Conservation (phyloP, 2,113 vertebrate species). For the Erinaceus europaeus region DNA sequence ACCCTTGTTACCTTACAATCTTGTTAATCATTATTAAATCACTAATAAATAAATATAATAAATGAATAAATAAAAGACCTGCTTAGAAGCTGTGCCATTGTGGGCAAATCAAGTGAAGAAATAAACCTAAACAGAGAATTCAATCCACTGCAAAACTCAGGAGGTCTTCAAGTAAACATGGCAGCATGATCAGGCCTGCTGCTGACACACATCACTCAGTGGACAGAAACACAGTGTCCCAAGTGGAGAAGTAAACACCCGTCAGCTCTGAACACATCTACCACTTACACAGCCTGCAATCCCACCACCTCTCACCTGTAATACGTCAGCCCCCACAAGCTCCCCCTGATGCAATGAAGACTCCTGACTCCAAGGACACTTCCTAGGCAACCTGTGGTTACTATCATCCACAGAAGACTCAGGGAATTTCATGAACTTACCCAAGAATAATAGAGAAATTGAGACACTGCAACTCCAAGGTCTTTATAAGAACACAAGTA, state of each 20-base stretch:
- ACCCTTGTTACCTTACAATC: too few relatives aligned
- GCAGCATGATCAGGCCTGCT: neutral
- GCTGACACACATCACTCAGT: too few relatives aligned
- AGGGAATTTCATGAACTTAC: neutral
- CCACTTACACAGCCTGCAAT: neutral
- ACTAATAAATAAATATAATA: too few relatives aligned
- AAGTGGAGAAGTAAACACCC: neutral
- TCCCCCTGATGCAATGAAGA: neutral
- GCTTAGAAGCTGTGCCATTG: neutral
- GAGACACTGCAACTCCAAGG: too few relatives aligned
- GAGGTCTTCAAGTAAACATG: neutral
- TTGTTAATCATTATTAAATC: too few relatives aligned
- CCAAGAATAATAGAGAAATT: too few relatives aligned
- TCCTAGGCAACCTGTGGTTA: neutral
- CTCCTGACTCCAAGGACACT: neutral
- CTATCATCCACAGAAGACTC: neutral
- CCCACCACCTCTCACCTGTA: neutral
- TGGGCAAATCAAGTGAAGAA: neutral
- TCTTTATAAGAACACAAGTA: too few relatives aligned
- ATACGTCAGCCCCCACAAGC: neutral
- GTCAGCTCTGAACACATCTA: too few relatives aligned
- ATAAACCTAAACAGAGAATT: neutral
- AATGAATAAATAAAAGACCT: too few relatives aligned
- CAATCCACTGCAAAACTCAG: neutral
- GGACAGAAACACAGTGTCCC: neutral